A percentile compares a stretch with the other conserved stretches of the same genome.
phyloP scores from a whole-genome alignment of 92 coral and sea anemone genomes.

The Nematostella vectensis region DNA sequence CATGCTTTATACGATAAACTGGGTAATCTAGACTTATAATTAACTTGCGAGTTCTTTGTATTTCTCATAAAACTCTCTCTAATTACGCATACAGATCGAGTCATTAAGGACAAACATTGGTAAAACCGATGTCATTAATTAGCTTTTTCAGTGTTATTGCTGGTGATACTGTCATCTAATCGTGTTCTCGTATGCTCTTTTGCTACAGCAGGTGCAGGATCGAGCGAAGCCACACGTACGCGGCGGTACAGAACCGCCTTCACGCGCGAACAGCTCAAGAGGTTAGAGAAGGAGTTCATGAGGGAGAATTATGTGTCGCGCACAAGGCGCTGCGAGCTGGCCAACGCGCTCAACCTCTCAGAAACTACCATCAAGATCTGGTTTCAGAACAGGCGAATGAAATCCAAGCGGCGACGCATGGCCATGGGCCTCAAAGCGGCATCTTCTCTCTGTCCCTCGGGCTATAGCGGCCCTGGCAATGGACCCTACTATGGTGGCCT shows the following conservation, averaged over 20 bases:
- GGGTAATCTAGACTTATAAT: no score
- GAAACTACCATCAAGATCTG: slow-evolving; percentile 88
- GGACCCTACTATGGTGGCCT: slow-evolving; percentile 77
- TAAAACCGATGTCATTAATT: no score
- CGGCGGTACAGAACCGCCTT: slow-evolving; percentile 84
- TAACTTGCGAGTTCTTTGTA: no score
- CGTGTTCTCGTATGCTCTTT: no score
- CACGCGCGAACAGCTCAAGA: slow-evolving; percentile 76
- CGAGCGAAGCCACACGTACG: no score
- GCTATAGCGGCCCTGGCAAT: slow-evolving; percentile 58
- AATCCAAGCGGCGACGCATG: slow-evolving; percentile 74
- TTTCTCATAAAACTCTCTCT: no score
- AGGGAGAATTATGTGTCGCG: slow-evolving; percentile 84
- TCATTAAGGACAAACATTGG: no score
- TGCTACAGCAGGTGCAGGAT: no score
- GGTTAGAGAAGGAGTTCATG: slow-evolving; percentile 79
- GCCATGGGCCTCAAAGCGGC: slow-evolving; percentile 81
- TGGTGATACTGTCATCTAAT: no score
- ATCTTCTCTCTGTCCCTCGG: slow-evolving; percentile 58
- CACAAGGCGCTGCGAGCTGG: slow-evolving; percentile 76
- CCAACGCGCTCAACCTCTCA: slow-evolving; percentile 63
- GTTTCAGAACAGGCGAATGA: slow-evolving; percentile 90
- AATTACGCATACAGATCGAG: no score
- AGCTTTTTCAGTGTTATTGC: no score
- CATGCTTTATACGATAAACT: no score